Conservation (phyloP, 2,888 invertebrate species). For the Aquatica leii region DNA sequence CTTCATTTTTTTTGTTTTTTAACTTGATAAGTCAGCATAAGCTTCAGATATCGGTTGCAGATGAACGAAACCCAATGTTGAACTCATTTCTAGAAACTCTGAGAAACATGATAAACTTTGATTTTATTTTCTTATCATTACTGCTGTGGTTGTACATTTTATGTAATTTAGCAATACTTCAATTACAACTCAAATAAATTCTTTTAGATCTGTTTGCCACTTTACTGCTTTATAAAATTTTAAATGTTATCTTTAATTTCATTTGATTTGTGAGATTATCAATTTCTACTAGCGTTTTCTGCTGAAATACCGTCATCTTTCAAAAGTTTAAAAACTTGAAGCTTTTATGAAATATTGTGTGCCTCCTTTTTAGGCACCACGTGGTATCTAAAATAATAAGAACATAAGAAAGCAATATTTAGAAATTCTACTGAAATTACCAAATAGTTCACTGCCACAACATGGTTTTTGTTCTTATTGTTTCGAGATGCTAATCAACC, state of each 20-base stretch:
- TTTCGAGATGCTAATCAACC: too few species aligned
- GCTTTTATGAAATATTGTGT: not conserved
- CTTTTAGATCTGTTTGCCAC: not conserved
- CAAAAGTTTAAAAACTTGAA: not conserved
- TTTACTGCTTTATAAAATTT: not conserved
- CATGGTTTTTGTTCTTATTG: too few species aligned
- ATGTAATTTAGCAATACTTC: slow-evolving; percentile 2
- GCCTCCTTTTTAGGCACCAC: too few species aligned
- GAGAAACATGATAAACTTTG: not conserved
- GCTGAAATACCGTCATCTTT: slow-evolving; percentile 2
- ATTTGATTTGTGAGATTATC: slow-evolving; percentile 1
- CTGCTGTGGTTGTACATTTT: not conserved
- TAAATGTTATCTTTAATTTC: slow-evolving; percentile 1
- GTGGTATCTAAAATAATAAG: too few species aligned
- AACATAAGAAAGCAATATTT: too few species aligned
- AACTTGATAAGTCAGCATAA: too few species aligned
- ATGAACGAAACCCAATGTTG: not conserved
- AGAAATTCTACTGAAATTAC: too few species aligned
- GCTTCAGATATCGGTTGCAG: too few species aligned
- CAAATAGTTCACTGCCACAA: too few species aligned
- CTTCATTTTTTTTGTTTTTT: too few species aligned
- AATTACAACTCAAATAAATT: slow-evolving; percentile 1
- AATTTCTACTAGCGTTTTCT: not conserved
- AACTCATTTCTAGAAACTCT: slow-evolving; percentile 3
- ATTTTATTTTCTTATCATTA: not conserved